A percentile compares a stretch with the other conserved stretches of the same genome.
phyloP scores from a whole-genome alignment of 1,140 invertebrate species.

The Idris sp. region DNA sequence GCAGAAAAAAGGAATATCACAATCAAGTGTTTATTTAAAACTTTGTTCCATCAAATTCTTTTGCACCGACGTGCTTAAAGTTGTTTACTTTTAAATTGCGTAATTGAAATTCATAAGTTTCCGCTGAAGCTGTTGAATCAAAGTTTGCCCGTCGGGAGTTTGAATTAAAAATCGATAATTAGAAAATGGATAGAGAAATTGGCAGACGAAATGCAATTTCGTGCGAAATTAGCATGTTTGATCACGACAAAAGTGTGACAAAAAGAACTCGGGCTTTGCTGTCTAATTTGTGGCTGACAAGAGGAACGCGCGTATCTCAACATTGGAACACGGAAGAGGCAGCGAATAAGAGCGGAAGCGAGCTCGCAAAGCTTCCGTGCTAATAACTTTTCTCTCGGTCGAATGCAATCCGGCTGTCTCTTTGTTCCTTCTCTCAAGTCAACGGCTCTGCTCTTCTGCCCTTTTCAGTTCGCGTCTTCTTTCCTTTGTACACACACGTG shows the following conservation, averaged over 20 bases:
- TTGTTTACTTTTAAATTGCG: too few species aligned
- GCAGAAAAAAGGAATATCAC: too few species aligned
- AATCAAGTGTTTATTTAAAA: too few species aligned
- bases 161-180: too few species aligned
- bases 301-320: constrained; percentile 13
- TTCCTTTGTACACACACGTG: not conserved
- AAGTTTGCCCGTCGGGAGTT: too few species aligned
- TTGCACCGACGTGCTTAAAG: too few species aligned
- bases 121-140: too few species aligned
- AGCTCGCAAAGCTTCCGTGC: constrained; percentile 47
- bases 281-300: constrained; percentile 22
- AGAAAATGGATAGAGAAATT: too few species aligned
- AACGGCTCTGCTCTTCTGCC: constrained; percentile 35
- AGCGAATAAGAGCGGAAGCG: constrained; percentile 26
- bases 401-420: constrained; percentile 63
- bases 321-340: constrained; percentile 5
- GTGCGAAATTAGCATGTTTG: constrained; percentile 31
- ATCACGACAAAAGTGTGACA: constrained; percentile 29
- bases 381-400: constrained; percentile 64
- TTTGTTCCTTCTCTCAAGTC: constrained; percentile 56
- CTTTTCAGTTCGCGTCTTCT: constrained; percentile 15
- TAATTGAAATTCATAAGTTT: too few species aligned
- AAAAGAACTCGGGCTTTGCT: constrained; percentile 24
- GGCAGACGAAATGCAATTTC: constrained; percentile 12
- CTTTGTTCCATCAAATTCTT: too few species aligned